These are phyloP conservation scores for Drosophila tristis DNA, from an alignment of 1,140 invertebrate genomes.

Conservation along the genomic window DNA sequence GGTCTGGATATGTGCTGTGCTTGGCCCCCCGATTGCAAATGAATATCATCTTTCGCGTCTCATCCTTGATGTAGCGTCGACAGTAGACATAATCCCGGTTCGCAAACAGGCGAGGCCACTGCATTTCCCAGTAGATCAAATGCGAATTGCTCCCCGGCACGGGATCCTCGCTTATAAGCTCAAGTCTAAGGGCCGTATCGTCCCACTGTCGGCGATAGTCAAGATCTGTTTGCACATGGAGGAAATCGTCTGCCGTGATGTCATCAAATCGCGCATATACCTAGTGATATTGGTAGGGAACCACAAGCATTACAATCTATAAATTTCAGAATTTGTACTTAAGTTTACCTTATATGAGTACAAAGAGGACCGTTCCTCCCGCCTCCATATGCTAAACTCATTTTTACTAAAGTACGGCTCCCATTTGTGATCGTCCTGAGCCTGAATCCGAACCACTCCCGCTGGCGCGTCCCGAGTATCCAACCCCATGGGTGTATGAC, in stretches of 20 bases:
- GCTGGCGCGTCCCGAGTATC: constrained; percentile 38
- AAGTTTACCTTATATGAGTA: constrained; percentile 90
- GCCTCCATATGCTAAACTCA: constrained; percentile 92
- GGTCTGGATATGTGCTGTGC: constrained; percentile 79
- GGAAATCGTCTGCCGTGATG: constrained; percentile 91
- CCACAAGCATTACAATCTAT: neutral
- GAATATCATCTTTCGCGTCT: constrained; percentile 84
- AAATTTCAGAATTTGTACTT: neutral
- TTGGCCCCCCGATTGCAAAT: constrained; percentile 84
- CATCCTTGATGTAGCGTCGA: constrained; percentile 88
- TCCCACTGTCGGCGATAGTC: constrained; percentile 93
- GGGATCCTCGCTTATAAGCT: constrained; percentile 89
- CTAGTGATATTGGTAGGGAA: neutral
- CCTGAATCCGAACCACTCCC: constrained; percentile 80
- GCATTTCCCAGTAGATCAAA: constrained; percentile 94
- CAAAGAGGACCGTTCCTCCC: constrained; percentile 87
- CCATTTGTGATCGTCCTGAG: constrained; percentile 87
- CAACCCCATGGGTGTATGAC: constrained; percentile 36
- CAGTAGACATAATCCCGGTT: constrained; percentile 95
- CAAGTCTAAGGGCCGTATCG: constrained; percentile 89
- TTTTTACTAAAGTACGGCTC: constrained; percentile 91
- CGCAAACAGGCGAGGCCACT: constrained; percentile 93
- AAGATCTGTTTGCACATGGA: constrained; percentile 92
- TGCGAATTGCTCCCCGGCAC: constrained; percentile 86
- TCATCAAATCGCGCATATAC: constrained; percentile 92